Percentiles rank a stretch among this genome's conserved stretches.
Evolutionary conservation across 2,113 vertebrate species (phyloP).

Genomic region (Calyptomena viridis): DNA sequence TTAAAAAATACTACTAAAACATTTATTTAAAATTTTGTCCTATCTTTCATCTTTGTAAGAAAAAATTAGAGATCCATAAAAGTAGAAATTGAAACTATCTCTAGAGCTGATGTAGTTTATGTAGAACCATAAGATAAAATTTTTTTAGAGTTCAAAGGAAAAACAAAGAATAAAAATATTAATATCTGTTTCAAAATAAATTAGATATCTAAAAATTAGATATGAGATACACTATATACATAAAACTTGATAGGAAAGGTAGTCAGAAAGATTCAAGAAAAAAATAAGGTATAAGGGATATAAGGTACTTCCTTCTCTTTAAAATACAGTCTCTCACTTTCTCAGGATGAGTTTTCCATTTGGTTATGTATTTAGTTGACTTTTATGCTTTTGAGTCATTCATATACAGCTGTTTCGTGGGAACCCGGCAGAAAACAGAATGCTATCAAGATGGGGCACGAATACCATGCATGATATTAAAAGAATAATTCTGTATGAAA

Average conservation of each 20-base stretch:
- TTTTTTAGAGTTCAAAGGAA: not conserved
- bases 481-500: not conserved
- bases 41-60: not conserved
- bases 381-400: not conserved
- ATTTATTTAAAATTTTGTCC: not conserved
- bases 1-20: not conserved
- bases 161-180: not conserved
- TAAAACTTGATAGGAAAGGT: not conserved
- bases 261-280: not conserved
- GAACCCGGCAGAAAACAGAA: not conserved
- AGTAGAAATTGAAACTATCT: not conserved
- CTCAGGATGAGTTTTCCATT: not conserved
- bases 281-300: not conserved
- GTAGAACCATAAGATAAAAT: not conserved
- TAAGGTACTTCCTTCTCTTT: not conserved
- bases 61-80: not conserved
- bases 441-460: not conserved
- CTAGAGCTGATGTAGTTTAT: not conserved
- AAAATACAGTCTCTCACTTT: not conserved
- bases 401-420: not conserved
- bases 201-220: not conserved
- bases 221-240: not conserved
- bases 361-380: not conserved
- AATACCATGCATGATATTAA: not conserved
- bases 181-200: not conserved